These are phyloP conservation scores for Ceyx erithaca DNA, from an alignment of 2,797 vertebrate species.

Conservation along the genomic window DNA sequence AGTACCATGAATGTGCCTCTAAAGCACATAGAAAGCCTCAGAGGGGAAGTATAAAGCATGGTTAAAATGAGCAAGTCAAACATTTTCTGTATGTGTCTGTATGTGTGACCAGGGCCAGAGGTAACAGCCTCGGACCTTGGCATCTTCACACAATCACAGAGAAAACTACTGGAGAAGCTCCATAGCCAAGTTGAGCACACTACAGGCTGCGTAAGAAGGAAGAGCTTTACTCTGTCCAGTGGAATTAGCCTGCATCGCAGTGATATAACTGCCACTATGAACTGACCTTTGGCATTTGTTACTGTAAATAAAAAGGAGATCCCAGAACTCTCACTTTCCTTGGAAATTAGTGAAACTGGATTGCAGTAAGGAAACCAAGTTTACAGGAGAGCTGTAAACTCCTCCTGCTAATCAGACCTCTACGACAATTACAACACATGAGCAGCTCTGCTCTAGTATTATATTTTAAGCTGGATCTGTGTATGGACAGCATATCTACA, in stretches of 20 bases:
- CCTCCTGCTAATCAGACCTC: not conserved
- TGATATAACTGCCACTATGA: not conserved
- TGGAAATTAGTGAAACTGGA: no score
- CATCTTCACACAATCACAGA: rapidly evolving
- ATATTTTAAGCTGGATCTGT: not conserved
- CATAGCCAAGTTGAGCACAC: rapidly evolving
- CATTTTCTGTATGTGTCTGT: not conserved
- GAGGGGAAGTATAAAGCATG: not conserved
- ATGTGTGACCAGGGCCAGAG: not conserved
- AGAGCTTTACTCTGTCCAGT: not conserved
- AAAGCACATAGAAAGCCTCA: not conserved
- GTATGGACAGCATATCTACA: not conserved
- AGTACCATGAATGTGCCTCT: not conserved
- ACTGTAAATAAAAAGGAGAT: not conserved
- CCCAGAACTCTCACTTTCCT: not conserved
- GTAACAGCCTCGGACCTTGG: not conserved
- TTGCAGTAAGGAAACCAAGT: no score
- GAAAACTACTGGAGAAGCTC: not conserved
- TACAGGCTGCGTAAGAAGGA: not conserved
- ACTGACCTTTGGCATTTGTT: not conserved
- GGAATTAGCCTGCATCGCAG: not conserved
- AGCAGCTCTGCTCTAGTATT: not conserved
- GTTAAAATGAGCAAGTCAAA: rapidly evolving
- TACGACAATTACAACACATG: not conserved
- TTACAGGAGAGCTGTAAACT: not conserved